phyloP scores from a whole-genome alignment of 2,888 invertebrate species.

The Ferrisia virgata region DNA sequence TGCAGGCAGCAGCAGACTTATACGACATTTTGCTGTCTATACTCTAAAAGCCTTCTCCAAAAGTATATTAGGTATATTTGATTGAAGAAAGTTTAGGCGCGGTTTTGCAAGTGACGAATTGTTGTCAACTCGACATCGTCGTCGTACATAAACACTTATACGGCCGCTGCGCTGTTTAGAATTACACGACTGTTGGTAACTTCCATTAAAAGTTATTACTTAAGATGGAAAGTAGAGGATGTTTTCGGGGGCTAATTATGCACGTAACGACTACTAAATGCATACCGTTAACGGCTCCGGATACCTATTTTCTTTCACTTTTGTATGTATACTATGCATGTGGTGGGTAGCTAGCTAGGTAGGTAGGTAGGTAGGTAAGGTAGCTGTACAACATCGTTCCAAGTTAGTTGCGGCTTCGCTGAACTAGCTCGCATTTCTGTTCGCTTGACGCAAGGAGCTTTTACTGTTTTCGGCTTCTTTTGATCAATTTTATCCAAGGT shows the following conservation, averaged over 20 bases:
- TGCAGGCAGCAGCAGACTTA: too few species aligned
- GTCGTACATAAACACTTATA: not conserved
- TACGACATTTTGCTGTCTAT: too few species aligned
- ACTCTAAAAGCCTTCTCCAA: too few species aligned
- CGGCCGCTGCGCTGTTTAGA: not conserved
- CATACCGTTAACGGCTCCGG: not conserved
- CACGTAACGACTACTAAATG: not conserved
- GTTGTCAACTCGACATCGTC: not conserved
- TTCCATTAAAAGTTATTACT: constrained; percentile 15
- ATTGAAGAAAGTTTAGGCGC: not conserved
- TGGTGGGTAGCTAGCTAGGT: too few species aligned
- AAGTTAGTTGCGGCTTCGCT: not conserved
- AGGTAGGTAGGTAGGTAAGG: too few species aligned
- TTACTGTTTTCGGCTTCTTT: not conserved
- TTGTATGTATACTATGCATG: not conserved
- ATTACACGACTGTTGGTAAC: constrained; percentile 7
- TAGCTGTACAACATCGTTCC: not conserved
- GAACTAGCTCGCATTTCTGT: too few species aligned
- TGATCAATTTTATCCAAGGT: constrained; percentile 2
- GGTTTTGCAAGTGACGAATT: not conserved
- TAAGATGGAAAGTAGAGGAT: not conserved
- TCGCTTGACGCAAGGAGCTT: not conserved
- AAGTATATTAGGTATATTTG: not conserved
- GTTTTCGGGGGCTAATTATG: constrained; percentile 1
- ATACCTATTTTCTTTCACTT: not conserved